Conservation (phyloP, 1,140 invertebrate genomes). For the Caenorhabditis tropicalis region DNA sequence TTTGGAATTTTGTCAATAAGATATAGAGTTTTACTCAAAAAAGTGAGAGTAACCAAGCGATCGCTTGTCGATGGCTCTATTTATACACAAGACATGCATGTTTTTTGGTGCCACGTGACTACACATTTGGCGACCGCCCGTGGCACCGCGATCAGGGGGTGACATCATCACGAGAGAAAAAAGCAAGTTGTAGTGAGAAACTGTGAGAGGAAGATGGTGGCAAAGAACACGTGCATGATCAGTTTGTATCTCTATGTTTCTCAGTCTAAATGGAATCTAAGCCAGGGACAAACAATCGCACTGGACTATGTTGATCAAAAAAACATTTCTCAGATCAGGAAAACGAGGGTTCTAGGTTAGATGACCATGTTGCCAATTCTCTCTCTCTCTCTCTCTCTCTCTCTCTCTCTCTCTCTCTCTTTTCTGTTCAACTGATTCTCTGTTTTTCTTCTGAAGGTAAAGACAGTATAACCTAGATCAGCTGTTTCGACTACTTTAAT, state of each 20-base stretch:
- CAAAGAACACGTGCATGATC: slow-evolving; percentile 25
- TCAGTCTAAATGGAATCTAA: not conserved
- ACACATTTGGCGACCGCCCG: not conserved
- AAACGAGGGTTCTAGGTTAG: not conserved
- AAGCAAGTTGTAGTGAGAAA: slow-evolving; percentile 11
- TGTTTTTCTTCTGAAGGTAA: too few species aligned
- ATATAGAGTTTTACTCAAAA: not conserved
- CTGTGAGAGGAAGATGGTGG: not conserved
- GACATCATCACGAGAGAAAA: slow-evolving; percentile 35
- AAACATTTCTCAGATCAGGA: slow-evolving; percentile 18
- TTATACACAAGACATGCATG: slow-evolving; percentile 27
- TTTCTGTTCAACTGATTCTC: too few species aligned
- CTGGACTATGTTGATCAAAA: slow-evolving; percentile 24
- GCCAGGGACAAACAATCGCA: slow-evolving; percentile 8
- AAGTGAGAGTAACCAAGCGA: not conserved
- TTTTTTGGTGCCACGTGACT: slow-evolving; percentile 8
- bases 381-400: too few species aligned
- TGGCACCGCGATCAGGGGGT: slow-evolving; percentile 10
- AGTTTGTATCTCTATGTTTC: not conserved
- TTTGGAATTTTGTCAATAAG: not conserved
- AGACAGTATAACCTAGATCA: not conserved
- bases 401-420: too few species aligned
- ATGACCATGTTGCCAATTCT: not conserved
- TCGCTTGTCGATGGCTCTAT: not conserved
- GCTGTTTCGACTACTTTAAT: not conserved